Evolutionary conservation across 2,888 invertebrate genomes (phyloP), one percentile per base, ranked within the genome.

Genomic region (Toxonevra muliebris): DNA sequence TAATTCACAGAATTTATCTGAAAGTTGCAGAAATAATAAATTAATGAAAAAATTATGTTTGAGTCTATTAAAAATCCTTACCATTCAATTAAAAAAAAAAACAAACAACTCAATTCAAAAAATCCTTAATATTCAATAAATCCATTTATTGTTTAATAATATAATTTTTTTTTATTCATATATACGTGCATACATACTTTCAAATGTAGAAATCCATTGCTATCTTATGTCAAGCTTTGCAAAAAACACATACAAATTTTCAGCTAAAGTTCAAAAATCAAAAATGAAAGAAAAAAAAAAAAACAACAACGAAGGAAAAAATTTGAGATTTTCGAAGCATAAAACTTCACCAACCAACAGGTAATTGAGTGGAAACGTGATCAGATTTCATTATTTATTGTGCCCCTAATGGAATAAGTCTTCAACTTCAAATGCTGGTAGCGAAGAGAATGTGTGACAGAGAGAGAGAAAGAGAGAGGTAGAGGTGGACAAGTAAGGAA

Each of bases 361-460:
- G 81, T 84, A 84, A 84, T 84, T 83, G 83, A 81, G 79, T 82
- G 82, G 80, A 84, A 83, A 83, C 79, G 81, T 82, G 77, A 78
- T 78, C 81, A 76, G 81, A 82, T 82, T 84, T 82, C 77, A 77
- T 79, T 78, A 80, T 81, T 79, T 79, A 73, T 77, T 76, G 76
- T 75, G 54, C 12, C 15, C 19, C 20, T 12, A 66, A 10, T 40
- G 9, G 52, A 8, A 61, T 40, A 64, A 52, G 10, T 30, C 45
- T 60, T 13, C 48, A 52, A 45, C 43, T 69, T 57, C 54, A 19
- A 30, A 57, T 65, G 30, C 43, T 48, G 45, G 30, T 40, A 12
- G 7, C 30, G 30, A 30, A 30, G 7, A 30, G 30, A 30, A n/a
- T n/a, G n/a, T n/a, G n/a, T n/a, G n/a, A n/a, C n/a, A n/a, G 30